Evolutionary conservation across 2,797 vertebrate genomes (phyloP), one percentile per base, ranked within the genome.

Genomic region (Notolepis coatsorum): DNA sequence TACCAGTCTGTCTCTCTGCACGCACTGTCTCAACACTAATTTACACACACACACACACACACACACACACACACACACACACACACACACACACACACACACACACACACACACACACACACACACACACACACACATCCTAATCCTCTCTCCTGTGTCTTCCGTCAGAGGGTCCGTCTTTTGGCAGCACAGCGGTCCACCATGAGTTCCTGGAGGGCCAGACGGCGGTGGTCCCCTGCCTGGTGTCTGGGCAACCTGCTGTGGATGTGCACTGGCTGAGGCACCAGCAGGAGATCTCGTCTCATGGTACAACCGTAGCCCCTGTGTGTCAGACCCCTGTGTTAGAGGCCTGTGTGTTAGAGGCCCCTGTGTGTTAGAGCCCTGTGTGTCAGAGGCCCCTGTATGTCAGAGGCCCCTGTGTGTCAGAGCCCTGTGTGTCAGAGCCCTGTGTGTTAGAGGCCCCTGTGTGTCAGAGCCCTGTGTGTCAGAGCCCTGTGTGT

Each of bases 141-240:
- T 21, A 13, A 4, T 17, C 5, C n/a, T 18, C 30, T 42, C 1
- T 9, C 23, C 41, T 28, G 59, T 3, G 0, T 47, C 3, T 41
- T 65, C 60, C 39, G 15, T 53, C 65, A 94, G 93, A 89, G 54
- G 75, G 54, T 18, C 87, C 69, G 4, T 83, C 71, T 0, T 93
- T 93, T 67, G 73, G 46, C n/a, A n/a, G 3, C 7, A 92, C 78
- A 8, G 2, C 5, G 4, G 47, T 1, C 12, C 89, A 89, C 64
- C 88, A 93, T 60, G 92, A 93, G 76, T 93, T 93, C 75, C 71
- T 92, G 65, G 75, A 82, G 31, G 92, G 88, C 8, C 65, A 60
- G 33, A 17, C 74, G 0, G 90, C 33, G 6, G 0, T 35, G 2
- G 50, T 93, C 23, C 87, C 91, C 1, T 94, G 93, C 13, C 0